Evolutionary conservation across 2,797 vertebrate genomes (phyloP).

Genomic region (Ctenochaetus hawaiiensis): DNA sequence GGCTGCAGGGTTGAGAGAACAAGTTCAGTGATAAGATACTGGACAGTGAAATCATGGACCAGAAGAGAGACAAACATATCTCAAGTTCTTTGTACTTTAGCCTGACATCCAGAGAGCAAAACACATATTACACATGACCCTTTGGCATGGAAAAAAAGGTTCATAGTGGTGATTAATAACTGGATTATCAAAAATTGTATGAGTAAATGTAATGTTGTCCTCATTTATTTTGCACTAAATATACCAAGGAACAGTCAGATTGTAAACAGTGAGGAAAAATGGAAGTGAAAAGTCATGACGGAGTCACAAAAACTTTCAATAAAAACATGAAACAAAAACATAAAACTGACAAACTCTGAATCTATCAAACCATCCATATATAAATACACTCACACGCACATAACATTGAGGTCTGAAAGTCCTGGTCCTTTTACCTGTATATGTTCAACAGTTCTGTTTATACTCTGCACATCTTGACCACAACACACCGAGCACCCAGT

Average conservation of each 20-base stretch:
- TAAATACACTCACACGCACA: not conserved
- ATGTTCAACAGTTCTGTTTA: constrained; percentile 26
- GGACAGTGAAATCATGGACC: not conserved
- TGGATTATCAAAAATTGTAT: not conserved
- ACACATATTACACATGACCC: not conserved
- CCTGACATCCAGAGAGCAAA: not conserved
- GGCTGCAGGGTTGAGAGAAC: constrained; percentile 79
- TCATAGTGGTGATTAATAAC: not conserved
- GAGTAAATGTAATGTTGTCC: not conserved
- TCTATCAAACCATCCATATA: not conserved
- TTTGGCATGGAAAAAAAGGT: not conserved
- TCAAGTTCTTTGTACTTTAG: too few relatives aligned
- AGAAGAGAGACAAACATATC: not conserved
- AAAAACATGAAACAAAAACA: not conserved
- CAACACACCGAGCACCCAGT: constrained; percentile 40
- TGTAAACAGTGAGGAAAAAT: not conserved
- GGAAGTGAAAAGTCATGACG: not conserved
- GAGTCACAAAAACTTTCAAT: too few relatives aligned
- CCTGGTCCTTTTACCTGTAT: constrained; percentile 7
- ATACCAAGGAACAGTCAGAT: too few relatives aligned
- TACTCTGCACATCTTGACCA: constrained; percentile 42
- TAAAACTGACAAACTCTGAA: not conserved
- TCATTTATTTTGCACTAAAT: not conserved
- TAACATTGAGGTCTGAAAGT: not conserved
- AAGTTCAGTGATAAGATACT: constrained; percentile 14